Conservation (phyloP, 2,113 vertebrate genomes). For the Petrocephalus zakoni region DNA sequence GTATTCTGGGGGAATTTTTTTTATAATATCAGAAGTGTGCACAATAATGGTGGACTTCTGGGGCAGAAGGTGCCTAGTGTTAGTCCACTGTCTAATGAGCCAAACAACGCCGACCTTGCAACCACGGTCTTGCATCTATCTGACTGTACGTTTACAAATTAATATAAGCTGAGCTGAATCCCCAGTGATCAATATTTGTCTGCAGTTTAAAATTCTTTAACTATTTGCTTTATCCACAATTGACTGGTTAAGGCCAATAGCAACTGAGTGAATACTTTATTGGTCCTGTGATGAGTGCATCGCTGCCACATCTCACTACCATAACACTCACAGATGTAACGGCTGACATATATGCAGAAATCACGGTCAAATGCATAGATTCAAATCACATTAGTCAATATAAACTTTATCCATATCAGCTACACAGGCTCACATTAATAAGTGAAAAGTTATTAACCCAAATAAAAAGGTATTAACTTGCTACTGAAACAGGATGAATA, state of each 20-base stretch:
- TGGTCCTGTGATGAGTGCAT: background rate
- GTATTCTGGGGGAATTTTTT: background rate
- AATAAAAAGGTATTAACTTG: background rate
- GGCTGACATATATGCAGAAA: background rate
- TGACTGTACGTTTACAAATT: background rate
- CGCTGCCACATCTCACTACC: background rate
- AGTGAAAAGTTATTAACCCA: background rate
- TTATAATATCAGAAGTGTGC: background rate
- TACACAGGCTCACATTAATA: background rate
- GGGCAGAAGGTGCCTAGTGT: background rate
- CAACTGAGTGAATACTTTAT: background rate
- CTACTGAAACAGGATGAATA: background rate
- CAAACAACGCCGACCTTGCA: background rate
- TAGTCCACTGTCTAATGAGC: background rate
- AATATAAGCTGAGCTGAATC: background rate
- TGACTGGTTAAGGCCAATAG: background rate
- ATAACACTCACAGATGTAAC: background rate
- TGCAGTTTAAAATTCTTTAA: background rate
- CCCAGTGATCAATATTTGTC: background rate
- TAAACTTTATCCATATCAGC: background rate
- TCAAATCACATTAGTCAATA: background rate
- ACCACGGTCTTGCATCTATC: background rate
- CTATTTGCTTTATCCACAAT: background rate
- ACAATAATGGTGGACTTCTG: background rate
- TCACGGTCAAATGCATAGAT: background rate